phyloP scores from a whole-genome alignment of 2,888 invertebrate genomes.

The Phanerotoma sp. region DNA sequence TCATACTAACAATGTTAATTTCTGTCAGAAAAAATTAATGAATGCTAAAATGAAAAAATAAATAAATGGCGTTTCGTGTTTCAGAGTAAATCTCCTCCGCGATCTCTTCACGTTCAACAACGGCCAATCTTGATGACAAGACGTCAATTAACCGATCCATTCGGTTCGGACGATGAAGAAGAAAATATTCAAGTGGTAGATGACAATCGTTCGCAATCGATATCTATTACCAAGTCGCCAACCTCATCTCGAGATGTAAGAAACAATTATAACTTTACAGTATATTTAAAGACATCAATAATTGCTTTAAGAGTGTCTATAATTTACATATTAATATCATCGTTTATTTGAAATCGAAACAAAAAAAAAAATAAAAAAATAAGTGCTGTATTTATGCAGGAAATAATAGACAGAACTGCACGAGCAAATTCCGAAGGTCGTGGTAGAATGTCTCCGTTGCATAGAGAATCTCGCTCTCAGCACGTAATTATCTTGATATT shows the following conservation, averaged over 20 bases:
- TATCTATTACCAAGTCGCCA: constrained; percentile 50
- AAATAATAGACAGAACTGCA: constrained; percentile 47
- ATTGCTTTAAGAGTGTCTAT: too few relatives aligned
- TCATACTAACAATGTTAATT: too few relatives aligned
- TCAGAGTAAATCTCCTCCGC: constrained; percentile 57
- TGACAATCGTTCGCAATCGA: constrained; percentile 52
- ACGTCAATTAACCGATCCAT: constrained; percentile 83
- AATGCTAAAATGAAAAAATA: too few relatives aligned
- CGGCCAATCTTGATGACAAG: constrained; percentile 74
- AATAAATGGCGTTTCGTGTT: too few relatives aligned
- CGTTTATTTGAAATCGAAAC: too few relatives aligned
- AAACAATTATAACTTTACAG: constrained; percentile 29
- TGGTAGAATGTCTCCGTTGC: constrained; percentile 47
- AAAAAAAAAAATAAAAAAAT: too few relatives aligned
- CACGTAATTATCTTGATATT: constrained; percentile 43
- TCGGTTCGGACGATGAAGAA: constrained; percentile 82
- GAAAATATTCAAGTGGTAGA: constrained; percentile 53
- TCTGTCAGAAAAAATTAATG: too few relatives aligned
- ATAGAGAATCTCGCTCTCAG: constrained; percentile 49
- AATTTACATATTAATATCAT: too few relatives aligned
- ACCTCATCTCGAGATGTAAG: constrained; percentile 56
- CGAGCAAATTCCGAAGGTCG: constrained; percentile 51
- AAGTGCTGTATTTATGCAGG: constrained; percentile 44
- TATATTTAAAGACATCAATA: too few relatives aligned
- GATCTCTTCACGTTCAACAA: constrained; percentile 42